A percentile compares a stretch with the other conserved stretches of the same genome.
Evolutionary conservation across 2,797 vertebrate genomes (phyloP).

Genomic region (Lepilemur septentrionalis): DNA sequence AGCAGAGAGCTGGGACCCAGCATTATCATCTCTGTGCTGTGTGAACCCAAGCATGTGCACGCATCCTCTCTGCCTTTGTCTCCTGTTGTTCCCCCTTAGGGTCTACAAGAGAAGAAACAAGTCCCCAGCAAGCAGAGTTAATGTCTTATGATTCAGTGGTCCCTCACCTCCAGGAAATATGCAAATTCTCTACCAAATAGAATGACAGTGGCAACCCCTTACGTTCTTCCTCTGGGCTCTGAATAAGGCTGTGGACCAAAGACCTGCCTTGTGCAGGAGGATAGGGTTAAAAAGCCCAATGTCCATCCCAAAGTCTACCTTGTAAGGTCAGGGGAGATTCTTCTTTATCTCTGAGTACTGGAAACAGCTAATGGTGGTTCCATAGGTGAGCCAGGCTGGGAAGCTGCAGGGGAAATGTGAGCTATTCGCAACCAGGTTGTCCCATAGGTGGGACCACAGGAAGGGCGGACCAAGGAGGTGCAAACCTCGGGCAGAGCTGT

Average conservation of each 20-base stretch:
- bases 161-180: background rate
- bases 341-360: slow-evolving; percentile 92
- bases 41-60: background rate
- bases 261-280: background rate
- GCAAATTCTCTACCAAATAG: background rate
- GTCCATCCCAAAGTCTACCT: slow-evolving; percentile 81
- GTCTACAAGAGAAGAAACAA: background rate
- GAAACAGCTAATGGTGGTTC: slow-evolving; percentile 89
- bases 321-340: slow-evolving; percentile 89
- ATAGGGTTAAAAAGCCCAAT: background rate
- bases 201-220: background rate
- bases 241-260: background rate
- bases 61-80: background rate
- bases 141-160: background rate
- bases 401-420: slow-evolving; percentile 84
- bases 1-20: background rate
- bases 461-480: background rate
- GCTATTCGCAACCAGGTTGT: background rate
- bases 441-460: too few species aligned
- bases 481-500: background rate
- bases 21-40: background rate
- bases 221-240: background rate
- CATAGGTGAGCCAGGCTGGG: slow-evolving; percentile 92
- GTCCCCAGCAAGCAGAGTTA: background rate
- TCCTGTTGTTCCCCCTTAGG: background rate